Percentiles rank a stretch among this genome's conserved stretches.
Conservation (phyloP, 2,888 invertebrate genomes). For the Pseudococcus longispinus region DNA sequence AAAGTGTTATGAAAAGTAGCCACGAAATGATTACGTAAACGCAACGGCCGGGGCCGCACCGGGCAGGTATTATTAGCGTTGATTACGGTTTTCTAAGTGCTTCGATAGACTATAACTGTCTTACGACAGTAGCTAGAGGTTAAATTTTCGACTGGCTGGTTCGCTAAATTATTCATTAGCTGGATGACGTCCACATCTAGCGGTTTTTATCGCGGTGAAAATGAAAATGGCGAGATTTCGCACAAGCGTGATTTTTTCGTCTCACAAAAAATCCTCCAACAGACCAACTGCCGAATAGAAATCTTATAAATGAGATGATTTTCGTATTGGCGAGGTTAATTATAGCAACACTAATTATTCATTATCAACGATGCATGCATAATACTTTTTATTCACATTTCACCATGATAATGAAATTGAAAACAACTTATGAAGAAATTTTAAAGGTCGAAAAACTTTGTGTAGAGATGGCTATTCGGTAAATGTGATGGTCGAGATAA, state of each 20-base stretch:
- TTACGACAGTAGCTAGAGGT: conserved; percentile 37
- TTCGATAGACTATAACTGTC: neutral
- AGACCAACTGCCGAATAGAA: no score
- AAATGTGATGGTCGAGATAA: neutral
- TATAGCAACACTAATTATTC: conserved; percentile 7
- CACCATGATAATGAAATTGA: conserved; percentile 11
- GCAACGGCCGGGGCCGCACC: neutral
- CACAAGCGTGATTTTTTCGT: neutral
- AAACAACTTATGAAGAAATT: conserved; percentile 2
- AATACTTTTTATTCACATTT: neutral
- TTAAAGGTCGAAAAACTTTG: conserved; percentile 37
- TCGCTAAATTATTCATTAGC: conserved; percentile 35
- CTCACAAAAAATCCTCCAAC: neutral
- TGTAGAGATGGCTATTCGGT: neutral
- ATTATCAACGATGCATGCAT: neutral
- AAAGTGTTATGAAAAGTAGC: conserved; percentile 25
- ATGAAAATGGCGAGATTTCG: neutral
- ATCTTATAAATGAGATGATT: neutral
- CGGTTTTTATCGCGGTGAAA: neutral
- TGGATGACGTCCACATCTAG: neutral
- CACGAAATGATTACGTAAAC: neutral
- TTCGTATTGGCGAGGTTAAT: neutral
- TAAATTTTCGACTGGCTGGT: conserved; percentile 30
- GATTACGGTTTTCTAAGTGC: neutral
- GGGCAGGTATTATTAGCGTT: neutral